Base-by-base conservation (phyloP, 2,888 invertebrate species). In the Ethmia dodecea region DNA sequence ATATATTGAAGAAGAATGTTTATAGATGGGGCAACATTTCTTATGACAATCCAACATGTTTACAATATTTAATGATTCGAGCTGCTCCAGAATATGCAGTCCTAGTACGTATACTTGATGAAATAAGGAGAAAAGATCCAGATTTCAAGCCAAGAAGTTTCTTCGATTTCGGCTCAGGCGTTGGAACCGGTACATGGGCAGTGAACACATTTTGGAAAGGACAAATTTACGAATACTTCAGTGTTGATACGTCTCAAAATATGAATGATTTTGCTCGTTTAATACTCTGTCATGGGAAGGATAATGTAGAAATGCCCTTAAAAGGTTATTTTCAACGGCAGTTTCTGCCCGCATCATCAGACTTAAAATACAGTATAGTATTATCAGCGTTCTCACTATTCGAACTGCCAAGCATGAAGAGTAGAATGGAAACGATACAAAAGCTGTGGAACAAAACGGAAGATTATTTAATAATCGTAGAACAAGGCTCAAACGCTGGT, bases 81-180 rank as follows among this genome's bases (percentile, higher is more conserved):
- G 88, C 92, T 22, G 88, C 93, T 0, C 88, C 90, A 0, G 95
- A 97, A 49, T 97, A 94, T 79, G 91, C 93, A 0, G 89, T 91
- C 2, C 60, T 95, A 22, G 59, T 84, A 22, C 89, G 88, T 55
- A 89, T 96, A 31, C 89, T 97, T 25, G 81, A 88, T 27, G 96
- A 97, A 83, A 92, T 97, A 34, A 76, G 78, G 31, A 63, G 62
- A 24, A 83, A 90, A 33, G 87, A 92, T 62, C 83, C 88, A 0
- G 68, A 89, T 11, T 98, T 94, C 64, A 83, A 84, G 38, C 98
- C 98, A 0, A 79, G 88, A 38, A 90, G 91, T 40, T 88, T 96
- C 47, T 93, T 97, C 51, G 97, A 98, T 78, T 96, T 95, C 71
- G 98, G 98, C 0, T 95, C 97, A 3, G 98, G 98, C 0, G 78